Base-by-base conservation (phyloP, 2,113 vertebrate species). In the Bubalus kerabau region DNA sequence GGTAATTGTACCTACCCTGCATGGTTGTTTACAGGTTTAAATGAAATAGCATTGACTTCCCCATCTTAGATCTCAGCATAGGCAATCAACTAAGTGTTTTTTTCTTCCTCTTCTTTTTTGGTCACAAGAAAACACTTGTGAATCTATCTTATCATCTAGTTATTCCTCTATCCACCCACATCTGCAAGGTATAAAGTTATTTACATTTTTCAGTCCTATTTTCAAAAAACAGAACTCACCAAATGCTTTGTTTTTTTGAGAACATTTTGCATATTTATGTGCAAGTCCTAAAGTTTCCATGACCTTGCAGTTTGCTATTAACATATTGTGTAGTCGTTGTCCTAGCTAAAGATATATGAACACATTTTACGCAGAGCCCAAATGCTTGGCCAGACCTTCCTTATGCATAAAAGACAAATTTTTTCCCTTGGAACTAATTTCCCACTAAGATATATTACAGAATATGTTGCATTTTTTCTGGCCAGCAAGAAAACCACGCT, bases 241-340 rank as follows among this genome's bases (percentile, higher is more conserved):
- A 92, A 96, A 83, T 81, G 67, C 9, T 82, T 86, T 89, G 54
- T 93, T 89, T 96, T 97, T 97, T 92, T 26, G 96, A 86, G 76
- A 97, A 97, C 56, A 93, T 87, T 90, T 96, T 98, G 40, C 50
- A 86, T 98, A 96, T 98, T 98, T 95, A 97, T 95, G 24, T 89
- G 12, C 23, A 96, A 96, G 71, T 86, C 50, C 71, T 91, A 82
- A 86, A 93, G 40, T 94, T 97, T 82, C 82, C 82, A 96, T 95
- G 95, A 98, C 96, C 97, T 96, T 98, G 92, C 60, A 93, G 91
- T 96, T 97, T 97, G 87, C 81, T 96, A 83, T 96, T 96, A 97
- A 95, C 94, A 95, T 92, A 96, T 93, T 89, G 36, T 59, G 46
- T 95, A 97, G 94, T 87, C 76, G 97, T 98, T 97, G 78, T 96